Evolutionary conservation across 2,113 vertebrate genomes (phyloP).

Genomic region (Chunga burmeisteri): DNA sequence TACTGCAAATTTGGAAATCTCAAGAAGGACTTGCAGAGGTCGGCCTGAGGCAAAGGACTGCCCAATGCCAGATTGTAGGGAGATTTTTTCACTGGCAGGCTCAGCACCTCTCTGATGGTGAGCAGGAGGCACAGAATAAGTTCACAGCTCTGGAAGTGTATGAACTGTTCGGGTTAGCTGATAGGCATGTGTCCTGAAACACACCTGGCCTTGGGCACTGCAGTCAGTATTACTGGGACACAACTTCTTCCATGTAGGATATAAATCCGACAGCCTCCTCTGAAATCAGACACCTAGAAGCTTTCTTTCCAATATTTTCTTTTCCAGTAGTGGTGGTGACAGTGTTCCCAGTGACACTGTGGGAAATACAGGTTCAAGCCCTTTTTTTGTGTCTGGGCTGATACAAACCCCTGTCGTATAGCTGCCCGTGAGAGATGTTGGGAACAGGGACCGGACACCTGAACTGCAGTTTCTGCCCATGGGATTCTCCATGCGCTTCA

Average conservation of each 20-base stretch:
- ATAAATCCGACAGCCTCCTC: neutral
- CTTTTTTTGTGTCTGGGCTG: neutral
- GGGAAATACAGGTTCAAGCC: neutral
- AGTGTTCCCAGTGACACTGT: neutral
- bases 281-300: neutral
- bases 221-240: neutral
- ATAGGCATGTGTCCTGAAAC: neutral
- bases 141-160: neutral
- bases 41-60: neutral
- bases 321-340: neutral
- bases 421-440: neutral
- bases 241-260: neutral
- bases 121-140: neutral
- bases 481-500: neutral
- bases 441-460: fast-evolving
- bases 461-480: neutral
- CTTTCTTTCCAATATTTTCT: neutral
- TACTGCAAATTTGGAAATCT: neutral
- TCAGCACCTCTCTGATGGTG: neutral
- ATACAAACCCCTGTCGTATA: neutral
- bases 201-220: neutral
- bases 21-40: neutral
- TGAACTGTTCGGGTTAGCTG: neutral
- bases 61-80: neutral
- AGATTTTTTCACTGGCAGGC: neutral